These are phyloP conservation scores for Syrrhaptes paradoxus DNA, from an alignment of 2,113 vertebrate genomes.

Conservation along the genomic window DNA sequence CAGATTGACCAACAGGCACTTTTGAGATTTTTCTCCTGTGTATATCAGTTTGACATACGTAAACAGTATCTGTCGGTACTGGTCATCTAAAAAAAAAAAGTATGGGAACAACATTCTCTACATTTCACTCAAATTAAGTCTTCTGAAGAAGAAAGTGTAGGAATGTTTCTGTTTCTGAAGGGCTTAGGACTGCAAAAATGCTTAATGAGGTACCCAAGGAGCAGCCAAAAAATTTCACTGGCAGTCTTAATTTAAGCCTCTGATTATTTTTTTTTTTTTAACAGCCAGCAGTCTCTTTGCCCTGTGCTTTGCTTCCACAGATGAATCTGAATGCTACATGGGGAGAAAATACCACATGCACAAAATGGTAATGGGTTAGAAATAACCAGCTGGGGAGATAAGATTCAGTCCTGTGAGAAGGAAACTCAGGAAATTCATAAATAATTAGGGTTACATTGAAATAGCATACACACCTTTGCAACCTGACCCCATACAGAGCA, in stretches of 20 bases:
- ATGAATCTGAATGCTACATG: not conserved
- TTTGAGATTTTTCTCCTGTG: not conserved
- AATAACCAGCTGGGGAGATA: not conserved
- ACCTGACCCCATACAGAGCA: not conserved
- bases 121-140: not conserved
- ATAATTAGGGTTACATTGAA: not conserved
- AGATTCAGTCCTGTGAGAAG: not conserved
- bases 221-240: not conserved
- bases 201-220: not conserved
- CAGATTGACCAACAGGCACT: not conserved
- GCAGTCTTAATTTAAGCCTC: not conserved
- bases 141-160: not conserved
- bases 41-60: not conserved
- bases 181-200: not conserved
- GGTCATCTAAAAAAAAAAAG: not conserved
- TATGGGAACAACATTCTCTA: not conserved
- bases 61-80: not conserved
- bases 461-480: not conserved
- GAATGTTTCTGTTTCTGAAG: not conserved
- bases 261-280: not conserved
- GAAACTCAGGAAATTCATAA: not conserved
- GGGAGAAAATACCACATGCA: not conserved
- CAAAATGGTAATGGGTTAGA: not conserved
- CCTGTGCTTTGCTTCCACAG: not conserved
- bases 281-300: not conserved